Evolutionary conservation across 2,113 vertebrate genomes (phyloP).

Genomic region (Vireo altiloquus): DNA sequence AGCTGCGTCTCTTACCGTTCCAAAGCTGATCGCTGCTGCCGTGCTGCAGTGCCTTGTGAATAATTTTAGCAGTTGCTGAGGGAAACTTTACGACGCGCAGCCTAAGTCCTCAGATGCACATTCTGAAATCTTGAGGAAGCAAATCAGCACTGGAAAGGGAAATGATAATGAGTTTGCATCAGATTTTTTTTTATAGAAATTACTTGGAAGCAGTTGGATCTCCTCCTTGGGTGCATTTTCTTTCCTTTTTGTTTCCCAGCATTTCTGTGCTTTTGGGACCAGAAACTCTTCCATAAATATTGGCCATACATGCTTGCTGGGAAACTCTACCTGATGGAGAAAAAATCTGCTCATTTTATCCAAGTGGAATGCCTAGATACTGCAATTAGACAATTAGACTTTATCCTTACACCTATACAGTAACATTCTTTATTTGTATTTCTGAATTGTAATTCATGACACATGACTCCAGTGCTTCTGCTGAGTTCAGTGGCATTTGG

Average conservation of each 20-base stretch:
- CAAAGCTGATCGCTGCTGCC: neutral
- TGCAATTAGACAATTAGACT: neutral
- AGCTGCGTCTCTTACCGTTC: neutral
- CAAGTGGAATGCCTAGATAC: neutral
- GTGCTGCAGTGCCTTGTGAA: neutral
- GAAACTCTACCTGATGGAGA: slow-evolving; percentile 8
- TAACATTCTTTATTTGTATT: neutral
- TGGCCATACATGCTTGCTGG: neutral
- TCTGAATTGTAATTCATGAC: neutral
- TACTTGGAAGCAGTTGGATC: neutral
- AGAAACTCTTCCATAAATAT: neutral
- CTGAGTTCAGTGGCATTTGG: neutral
- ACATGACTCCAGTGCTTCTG: neutral
- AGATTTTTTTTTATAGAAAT: slow-evolving; percentile 4
- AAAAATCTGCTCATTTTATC: neutral
- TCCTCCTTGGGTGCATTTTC: neutral
- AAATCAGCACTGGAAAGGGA: neutral
- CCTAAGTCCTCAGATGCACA: neutral
- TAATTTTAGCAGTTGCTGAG: neutral
- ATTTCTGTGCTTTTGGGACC: neutral
- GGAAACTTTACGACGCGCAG: neutral
- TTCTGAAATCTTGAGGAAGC: slow-evolving; percentile 4
- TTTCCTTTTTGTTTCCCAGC: neutral
- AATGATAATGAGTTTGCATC: neutral
- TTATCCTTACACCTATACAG: neutral